phyloP scores from a whole-genome alignment of 2,888 invertebrate genomes.

The Cheiracanthium punctorium region DNA sequence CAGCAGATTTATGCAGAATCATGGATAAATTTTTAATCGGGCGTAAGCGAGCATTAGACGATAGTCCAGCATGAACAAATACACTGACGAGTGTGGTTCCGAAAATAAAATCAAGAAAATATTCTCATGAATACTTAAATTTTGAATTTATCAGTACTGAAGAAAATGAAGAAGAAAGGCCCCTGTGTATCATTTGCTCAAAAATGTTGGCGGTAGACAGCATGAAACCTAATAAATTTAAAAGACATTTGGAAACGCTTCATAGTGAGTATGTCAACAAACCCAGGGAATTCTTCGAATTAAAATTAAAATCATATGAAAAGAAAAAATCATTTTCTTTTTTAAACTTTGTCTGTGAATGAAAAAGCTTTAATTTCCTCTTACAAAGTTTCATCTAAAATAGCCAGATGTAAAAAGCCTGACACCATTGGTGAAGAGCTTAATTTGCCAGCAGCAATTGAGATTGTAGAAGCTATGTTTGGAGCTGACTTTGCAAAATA shows the following conservation, averaged over 20 bases:
- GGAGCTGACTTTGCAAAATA: constrained; percentile 2
- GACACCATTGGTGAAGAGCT: constrained; percentile 45
- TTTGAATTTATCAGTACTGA: constrained; percentile 19
- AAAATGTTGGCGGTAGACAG: constrained; percentile 6
- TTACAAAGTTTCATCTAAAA: constrained; percentile 41
- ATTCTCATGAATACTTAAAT: constrained; percentile 3
- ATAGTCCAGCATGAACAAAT: constrained; percentile 23
- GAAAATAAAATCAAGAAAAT: too few species aligned
- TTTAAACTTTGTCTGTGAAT: too few species aligned
- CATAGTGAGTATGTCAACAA: too few species aligned
- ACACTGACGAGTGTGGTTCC: constrained; percentile 8
- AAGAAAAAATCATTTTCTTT: too few species aligned
- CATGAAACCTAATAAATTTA: constrained; percentile 16
- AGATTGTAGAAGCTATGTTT: constrained; percentile 26
- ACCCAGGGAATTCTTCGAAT: too few species aligned
- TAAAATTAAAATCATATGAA: too few species aligned
- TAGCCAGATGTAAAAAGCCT: constrained; percentile 44
- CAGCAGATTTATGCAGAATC: too few species aligned
- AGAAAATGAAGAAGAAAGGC: too few species aligned
- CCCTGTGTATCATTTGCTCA: too few species aligned
- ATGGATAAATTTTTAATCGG: too few species aligned
- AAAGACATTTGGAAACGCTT: constrained; percentile 18
- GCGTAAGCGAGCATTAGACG: constrained; percentile 18
- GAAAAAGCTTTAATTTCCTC: constrained; percentile 37
- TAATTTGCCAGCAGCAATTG: constrained; percentile 37